A percentile compares a stretch with the other conserved stretches of the same genome.
phyloP scores from a whole-genome alignment of 2,113 vertebrate species.

The Melanocharis versteri region DNA sequence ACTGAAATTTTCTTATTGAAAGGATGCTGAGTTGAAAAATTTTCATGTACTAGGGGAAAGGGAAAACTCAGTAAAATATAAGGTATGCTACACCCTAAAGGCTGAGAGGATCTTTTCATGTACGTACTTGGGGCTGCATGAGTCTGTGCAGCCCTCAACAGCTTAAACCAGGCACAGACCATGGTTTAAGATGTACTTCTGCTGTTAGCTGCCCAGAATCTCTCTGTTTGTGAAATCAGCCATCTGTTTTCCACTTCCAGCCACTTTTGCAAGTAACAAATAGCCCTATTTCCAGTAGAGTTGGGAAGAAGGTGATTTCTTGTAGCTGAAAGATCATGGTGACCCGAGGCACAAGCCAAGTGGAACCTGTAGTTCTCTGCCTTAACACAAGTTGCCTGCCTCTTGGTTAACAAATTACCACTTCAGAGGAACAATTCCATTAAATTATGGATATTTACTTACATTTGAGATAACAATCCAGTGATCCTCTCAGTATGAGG shows the following conservation, averaged over 20 bases:
- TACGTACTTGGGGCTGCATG: accelerated
- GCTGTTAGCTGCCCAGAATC: not conserved
- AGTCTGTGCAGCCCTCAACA: not conserved
- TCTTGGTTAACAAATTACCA: not conserved
- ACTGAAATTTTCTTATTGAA: not conserved
- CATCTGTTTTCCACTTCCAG: not conserved
- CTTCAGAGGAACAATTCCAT: not conserved
- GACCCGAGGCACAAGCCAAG: not conserved
- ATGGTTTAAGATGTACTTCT: not conserved
- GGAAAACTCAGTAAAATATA: not conserved
- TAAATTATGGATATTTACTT: not conserved
- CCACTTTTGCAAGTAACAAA: not conserved
- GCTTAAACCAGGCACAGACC: not conserved
- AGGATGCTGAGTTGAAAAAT: not conserved
- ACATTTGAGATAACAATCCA: not conserved
- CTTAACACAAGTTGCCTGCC: not conserved
- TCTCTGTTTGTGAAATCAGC: not conserved
- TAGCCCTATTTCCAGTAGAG: not conserved
- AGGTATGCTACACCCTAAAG: not conserved
- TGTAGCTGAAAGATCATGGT: not conserved
- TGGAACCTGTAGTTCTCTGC: not conserved
- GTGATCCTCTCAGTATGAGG: not conserved
- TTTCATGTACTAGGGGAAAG: not conserved
- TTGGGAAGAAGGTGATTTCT: not conserved
- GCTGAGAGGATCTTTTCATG: not conserved